phyloP scores from a whole-genome alignment of 2,888 invertebrate species.

The Melanostoma mellinum region DNA sequence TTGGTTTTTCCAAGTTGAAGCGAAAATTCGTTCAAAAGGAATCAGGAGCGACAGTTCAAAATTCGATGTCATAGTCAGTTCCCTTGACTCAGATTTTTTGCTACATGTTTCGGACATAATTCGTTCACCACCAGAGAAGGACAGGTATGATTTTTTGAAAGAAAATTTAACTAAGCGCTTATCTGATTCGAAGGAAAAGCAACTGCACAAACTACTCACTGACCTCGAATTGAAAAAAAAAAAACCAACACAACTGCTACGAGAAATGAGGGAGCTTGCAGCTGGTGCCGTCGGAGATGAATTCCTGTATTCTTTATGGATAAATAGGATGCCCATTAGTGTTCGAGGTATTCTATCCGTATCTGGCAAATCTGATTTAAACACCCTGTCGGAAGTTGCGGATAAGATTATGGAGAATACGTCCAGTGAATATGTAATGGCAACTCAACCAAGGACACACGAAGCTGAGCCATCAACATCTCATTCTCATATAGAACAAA shows the following conservation, averaged over 20 bases:
- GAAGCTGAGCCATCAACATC: no score
- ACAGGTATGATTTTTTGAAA: conserved; percentile 12
- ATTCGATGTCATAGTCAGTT: conserved; percentile 9
- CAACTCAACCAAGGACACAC: no score
- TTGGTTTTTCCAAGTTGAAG: conserved; percentile 8
- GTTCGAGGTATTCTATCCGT: conserved; percentile 37
- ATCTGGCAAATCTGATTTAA: conserved; percentile 18
- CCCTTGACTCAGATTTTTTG: neutral
- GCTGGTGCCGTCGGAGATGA: conserved; percentile 28
- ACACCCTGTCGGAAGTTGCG: conserved; percentile 6
- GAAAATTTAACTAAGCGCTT: conserved; percentile 5
- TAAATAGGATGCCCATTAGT: conserved; percentile 8
- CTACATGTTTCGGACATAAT: conserved; percentile 8
- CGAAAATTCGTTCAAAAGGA: neutral
- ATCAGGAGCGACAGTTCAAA: conserved; percentile 3
- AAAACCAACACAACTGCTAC: conserved; percentile 48
- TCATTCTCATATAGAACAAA: no score
- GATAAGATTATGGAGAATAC: conserved; percentile 10
- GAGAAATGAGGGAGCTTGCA: conserved; percentile 34
- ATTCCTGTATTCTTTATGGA: conserved; percentile 15
- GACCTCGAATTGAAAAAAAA: conserved; percentile 28
- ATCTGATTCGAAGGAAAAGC: conserved; percentile 23
- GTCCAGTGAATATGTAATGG: no score
- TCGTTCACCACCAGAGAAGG: conserved; percentile 14
- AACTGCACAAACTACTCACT: conserved; percentile 31